A percentile compares a stretch with the other conserved stretches of the same genome.
Evolutionary conservation across 2,113 vertebrate genomes (phyloP).

Genomic region (Thinocorus orbignyianus): DNA sequence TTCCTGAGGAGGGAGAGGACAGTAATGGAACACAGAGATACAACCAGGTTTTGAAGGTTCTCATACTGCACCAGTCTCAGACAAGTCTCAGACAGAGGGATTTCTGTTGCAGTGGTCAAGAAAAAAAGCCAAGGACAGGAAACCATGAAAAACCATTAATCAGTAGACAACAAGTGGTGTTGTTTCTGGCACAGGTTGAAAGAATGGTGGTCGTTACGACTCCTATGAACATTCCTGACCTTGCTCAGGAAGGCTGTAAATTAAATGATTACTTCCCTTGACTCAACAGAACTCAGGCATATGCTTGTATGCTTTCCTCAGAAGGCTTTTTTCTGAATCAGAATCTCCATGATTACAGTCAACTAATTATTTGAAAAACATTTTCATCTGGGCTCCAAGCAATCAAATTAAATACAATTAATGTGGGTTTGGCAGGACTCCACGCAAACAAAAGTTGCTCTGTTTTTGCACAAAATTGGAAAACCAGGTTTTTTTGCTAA

Average conservation of each 20-base stretch:
- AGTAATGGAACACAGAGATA: background rate
- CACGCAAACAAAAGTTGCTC: slow-evolving; percentile 33
- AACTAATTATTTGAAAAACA: slow-evolving; percentile 45
- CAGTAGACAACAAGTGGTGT: background rate
- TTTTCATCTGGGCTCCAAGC: slow-evolving; percentile 49
- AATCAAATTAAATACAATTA: slow-evolving; percentile 49
- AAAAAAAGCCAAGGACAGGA: background rate
- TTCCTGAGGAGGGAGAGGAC: background rate
- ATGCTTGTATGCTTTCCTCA: background rate
- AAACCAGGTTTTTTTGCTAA: slow-evolving; percentile 13
- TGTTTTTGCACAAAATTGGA: slow-evolving; percentile 9
- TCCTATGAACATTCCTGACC: slow-evolving; percentile 21
- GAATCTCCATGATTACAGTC: slow-evolving; percentile 18
- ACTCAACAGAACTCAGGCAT: background rate
- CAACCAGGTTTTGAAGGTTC: background rate
- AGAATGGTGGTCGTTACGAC: background rate
- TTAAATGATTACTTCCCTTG: background rate
- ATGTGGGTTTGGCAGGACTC: slow-evolving; percentile 41
- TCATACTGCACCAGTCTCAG: background rate
- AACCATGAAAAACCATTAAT: background rate
- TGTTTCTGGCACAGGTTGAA: slow-evolving; percentile 15
- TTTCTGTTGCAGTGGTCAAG: background rate
- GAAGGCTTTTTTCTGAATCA: slow-evolving; percentile 6
- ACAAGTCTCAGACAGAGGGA: background rate
- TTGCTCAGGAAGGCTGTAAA: slow-evolving; percentile 20